Conservation (phyloP, 53 echinoderm and acorn worm genomes). For the Actinopyga echinites region DNA sequence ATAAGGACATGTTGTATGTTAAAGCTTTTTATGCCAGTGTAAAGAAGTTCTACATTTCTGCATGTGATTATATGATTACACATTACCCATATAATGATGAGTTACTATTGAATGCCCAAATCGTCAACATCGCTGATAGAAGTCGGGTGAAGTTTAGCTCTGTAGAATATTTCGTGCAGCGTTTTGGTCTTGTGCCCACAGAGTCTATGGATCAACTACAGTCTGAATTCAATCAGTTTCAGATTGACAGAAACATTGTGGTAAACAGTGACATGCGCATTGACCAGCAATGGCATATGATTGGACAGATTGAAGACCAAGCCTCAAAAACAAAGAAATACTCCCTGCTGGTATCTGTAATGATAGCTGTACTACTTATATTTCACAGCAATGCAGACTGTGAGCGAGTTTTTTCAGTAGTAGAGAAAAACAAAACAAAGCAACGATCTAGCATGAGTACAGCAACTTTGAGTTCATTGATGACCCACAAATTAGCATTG, state of each 20-base stretch:
- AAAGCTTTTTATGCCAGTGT: conserved; percentile 33
- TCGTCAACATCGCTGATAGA: conserved; percentile 40
- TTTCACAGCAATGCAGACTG: conserved; percentile 49
- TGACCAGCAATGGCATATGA: conserved; percentile 47
- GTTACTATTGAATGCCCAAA: conserved; percentile 43
- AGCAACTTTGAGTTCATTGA: conserved; percentile 12
- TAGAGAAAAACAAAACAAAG: conserved; percentile 30
- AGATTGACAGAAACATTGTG: conserved; percentile 41
- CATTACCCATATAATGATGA: conserved; percentile 58
- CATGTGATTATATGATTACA: conserved; percentile 52
- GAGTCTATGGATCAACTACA: conserved; percentile 55
- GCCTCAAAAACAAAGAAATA: not conserved
- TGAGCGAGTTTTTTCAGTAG: conserved; percentile 41
- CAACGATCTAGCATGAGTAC: conserved; percentile 8
- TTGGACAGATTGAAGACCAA: not conserved
- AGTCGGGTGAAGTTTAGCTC: conserved; percentile 37
- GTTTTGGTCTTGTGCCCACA: conserved; percentile 35
- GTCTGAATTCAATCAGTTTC: conserved; percentile 47
- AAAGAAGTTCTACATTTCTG: conserved; percentile 25
- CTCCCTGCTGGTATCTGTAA: conserved; percentile 15
- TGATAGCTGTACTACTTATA: not conserved
- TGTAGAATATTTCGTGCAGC: conserved; percentile 54
- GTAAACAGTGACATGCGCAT: conserved; percentile 13
- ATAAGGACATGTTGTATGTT: conserved; percentile 39
- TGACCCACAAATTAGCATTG: conserved; percentile 39